phyloP scores from a whole-genome alignment of 2,888 invertebrate genomes.

The Dicycla oo region DNA sequence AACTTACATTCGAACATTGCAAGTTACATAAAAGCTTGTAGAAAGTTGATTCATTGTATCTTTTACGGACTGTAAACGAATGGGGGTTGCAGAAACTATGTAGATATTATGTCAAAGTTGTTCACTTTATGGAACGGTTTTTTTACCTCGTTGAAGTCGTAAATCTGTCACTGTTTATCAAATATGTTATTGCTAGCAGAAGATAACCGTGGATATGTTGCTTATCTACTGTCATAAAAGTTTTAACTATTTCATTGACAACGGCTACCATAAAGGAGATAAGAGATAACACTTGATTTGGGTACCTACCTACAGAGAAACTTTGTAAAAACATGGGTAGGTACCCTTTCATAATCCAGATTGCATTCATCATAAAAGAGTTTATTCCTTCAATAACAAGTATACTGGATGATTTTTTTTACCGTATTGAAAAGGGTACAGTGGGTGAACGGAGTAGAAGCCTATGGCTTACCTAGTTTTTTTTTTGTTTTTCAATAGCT shows the following conservation, averaged over 20 bases:
- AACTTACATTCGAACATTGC: too few species aligned
- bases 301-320: background rate
- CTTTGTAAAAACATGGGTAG: background rate
- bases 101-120: conserved; percentile 1
- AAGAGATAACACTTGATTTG: conserved; percentile 35
- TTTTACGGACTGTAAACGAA: background rate
- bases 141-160: conserved; percentile 30
- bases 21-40: too few species aligned
- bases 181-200: conserved; percentile 46
- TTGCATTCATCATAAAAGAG: background rate
- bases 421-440: too few species aligned
- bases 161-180: conserved; percentile 43
- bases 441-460: too few species aligned
- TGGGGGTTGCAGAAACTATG: too few species aligned
- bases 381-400: background rate
- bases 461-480: too few species aligned
- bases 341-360: too few species aligned
- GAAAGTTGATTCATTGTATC: background rate
- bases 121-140: conserved; percentile 4
- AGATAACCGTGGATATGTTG: conserved; percentile 40
- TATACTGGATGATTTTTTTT: too few species aligned
- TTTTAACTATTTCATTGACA: conserved; percentile 56
- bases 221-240: conserved; percentile 49
- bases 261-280: conserved; percentile 31
- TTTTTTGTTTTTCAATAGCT: too few species aligned